Evolutionary conservation across 2,113 vertebrate genomes (phyloP), one percentile per base, ranked within the genome.

Genomic region (Platanista minor): DNA sequence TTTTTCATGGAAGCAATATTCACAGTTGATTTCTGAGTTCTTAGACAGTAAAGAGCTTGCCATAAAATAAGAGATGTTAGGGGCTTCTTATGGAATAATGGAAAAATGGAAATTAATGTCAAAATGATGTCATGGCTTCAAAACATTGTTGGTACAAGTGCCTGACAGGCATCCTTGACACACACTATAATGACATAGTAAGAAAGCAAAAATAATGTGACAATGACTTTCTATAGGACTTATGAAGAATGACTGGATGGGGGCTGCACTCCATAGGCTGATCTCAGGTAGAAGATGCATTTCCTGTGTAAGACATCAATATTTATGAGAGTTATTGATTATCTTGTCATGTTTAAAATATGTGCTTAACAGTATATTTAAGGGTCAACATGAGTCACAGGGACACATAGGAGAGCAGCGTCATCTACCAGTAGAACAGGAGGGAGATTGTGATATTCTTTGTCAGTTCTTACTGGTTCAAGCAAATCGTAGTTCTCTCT

Each of bases 21-120:
- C 87, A 95, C 46, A 94, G 92, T 85, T 82, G 84, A 95, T 94
- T 67, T 83, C 94, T 97, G 94, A 96, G 81, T 97, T 98, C 94
- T 92, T 94, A 96, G 97, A 97, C 85, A 97, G 93, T 96, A 95
- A 97, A 98, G 96, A 94, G 91, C 91, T 94, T 97, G 96, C 98
- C 61, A 41, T 93, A 98, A 96, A 98, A 96, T 92, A 92, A 75
- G 93, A 97, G 94, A 88, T 92, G 92, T 96, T 96, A 97, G 95
- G 90, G 94, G 96, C 46, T 97, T 96, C 98, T 92, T 96, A 97
- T 92, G 88, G 97, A 96, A 97, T 97, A 95, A 97, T 97, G 96
- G 97, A 97, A 97, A 98, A 98, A 98, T 98, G 96, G 98, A 98
- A 98, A 98, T 98, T 95, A 97, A 95, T 98, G 98, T 98, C 98